Conservation (phyloP, 1,140 invertebrate genomes). For the Brachionus sp. region DNA sequence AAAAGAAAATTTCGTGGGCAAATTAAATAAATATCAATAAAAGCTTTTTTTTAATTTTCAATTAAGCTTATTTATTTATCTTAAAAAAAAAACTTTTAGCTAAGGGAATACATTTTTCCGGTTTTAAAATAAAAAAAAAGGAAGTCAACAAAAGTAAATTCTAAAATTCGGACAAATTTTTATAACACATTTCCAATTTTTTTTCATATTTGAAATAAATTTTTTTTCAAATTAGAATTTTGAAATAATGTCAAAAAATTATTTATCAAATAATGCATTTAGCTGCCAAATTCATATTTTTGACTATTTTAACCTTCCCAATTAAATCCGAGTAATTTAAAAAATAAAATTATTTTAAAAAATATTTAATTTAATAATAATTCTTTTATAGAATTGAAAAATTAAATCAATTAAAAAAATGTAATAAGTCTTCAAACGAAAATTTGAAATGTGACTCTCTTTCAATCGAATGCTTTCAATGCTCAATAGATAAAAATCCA, state of each 20-base stretch:
- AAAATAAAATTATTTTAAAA: too few species aligned
- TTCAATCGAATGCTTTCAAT: constrained; percentile 35
- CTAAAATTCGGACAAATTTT: background rate
- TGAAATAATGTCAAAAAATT: background rate
- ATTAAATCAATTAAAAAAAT: background rate
- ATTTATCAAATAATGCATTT: background rate
- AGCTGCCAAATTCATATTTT: background rate
- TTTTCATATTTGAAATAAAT: background rate
- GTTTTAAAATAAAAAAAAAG: too few species aligned
- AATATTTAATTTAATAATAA: too few species aligned
- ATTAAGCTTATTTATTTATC: too few species aligned
- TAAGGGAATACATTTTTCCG: too few species aligned
- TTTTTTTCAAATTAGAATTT: background rate
- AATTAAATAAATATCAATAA: too few species aligned
- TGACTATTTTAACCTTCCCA: background rate
- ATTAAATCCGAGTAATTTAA: background rate
- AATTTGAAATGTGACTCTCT: background rate
- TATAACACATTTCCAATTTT: background rate
- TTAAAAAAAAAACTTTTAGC: too few species aligned
- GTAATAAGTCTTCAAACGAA: background rate
- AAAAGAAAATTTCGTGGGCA: too few species aligned
- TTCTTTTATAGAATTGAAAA: background rate
- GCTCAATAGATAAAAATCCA: constrained; percentile 36
- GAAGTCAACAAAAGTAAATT: too few species aligned
- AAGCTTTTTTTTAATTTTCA: too few species aligned